Base-by-base conservation (phyloP, 2,797 vertebrate species). In the Salmo trutta region DNA sequence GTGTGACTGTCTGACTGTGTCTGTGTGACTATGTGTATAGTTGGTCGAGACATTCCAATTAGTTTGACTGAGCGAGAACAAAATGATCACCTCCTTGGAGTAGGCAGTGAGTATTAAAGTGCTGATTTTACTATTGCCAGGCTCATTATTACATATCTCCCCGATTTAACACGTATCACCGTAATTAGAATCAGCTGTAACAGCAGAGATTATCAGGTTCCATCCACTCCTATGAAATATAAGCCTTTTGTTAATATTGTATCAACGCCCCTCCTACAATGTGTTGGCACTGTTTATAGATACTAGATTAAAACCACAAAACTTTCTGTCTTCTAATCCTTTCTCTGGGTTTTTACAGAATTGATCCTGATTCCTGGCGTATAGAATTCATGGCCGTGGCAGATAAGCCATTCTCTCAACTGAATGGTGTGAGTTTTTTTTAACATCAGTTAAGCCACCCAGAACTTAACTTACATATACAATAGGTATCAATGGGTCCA, bases 141-240 rank as follows among this genome's bases (percentile, higher is more conserved):
- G 84, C 78, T 74, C 86, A 85, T 90, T 91, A 89, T 91, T 90
- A 80, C 80, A 86, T 79, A 86, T 88, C 87, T 84, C 79, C 84
- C 76, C 80, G 76, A 79, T 89, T 91, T 89, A 88, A 77, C 82
- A 77, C 80, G 89, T 85, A 93, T 92, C 89, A 89, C 88, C 85
- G 82, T 90, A 91, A 87, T 92, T 89, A 88, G 75, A 80, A 85
- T 90, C 82, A 83, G 79, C 85, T 86, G 77, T 83, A 88, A 85
- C 87, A 82, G 81, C 83, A 85, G 84, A 88, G 69, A 82, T 89
- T 82, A 78, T 83, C 86, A 87, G 85, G 75, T 83, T 83, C 83
- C 81, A 73, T 73, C 72, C 79, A 86, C 80, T 87, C 75, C 74
- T 56, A 78, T 51, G 53, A 53, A 80, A 54, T 66, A 33, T 77